Conservation (phyloP, 2,113 vertebrate species). For the Cynocephalus volans region DNA sequence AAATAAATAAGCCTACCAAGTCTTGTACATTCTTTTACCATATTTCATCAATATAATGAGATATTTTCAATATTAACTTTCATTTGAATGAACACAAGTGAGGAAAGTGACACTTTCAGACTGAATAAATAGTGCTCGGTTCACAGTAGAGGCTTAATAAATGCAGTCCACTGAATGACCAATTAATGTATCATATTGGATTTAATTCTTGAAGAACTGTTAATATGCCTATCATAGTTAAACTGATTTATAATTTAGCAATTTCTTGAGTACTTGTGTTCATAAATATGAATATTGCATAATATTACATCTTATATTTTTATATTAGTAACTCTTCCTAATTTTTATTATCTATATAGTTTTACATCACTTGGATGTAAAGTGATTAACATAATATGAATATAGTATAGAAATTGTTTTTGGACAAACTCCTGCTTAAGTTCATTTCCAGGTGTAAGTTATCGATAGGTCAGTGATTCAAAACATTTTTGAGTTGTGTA, state of each 20-base stretch:
- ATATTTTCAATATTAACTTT: background rate
- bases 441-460: background rate
- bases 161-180: background rate
- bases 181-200: background rate
- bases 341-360: background rate
- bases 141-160: background rate
- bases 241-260: slow-evolving; percentile 23
- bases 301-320: background rate
- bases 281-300: background rate
- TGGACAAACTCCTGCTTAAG: background rate
- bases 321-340: background rate
- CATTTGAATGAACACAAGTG: background rate
- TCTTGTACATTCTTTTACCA: background rate
- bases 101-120: background rate
- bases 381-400: background rate
- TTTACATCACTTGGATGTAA: background rate
- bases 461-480: background rate
- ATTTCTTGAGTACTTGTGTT: background rate
- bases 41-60: background rate
- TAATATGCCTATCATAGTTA: background rate
- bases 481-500: background rate
- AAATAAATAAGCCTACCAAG: background rate
- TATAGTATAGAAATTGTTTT: background rate
- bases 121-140: background rate
- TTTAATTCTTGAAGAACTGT: background rate